Evolutionary conservation across 2,113 vertebrate genomes (phyloP), one percentile per base, ranked within the genome.

Genomic region (Phaethon lepturus): DNA sequence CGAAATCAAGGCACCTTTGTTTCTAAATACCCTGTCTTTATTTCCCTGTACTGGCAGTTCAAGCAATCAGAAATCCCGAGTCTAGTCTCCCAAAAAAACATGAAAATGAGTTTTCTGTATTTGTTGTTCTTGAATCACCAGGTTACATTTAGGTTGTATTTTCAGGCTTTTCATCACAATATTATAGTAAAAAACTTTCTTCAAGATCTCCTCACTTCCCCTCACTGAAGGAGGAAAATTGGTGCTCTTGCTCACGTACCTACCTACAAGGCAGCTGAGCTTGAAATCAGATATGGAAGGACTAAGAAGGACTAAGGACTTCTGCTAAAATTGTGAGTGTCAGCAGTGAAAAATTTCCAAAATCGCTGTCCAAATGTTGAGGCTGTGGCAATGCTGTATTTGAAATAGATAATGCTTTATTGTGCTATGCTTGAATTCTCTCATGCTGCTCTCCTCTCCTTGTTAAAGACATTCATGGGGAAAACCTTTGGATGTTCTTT

Each of bases 401-500:
- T 87, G 66, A 75, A 95, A 94, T 40, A 35, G 60, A 68, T 95
- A 95, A 91, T 45, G 53, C 77, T 95, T 93, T 93, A 94, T 95
- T 96, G 86, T 91, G 80, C 74, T 90, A 23, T n/a, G 76, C 62
- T 81, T 78, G 71, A 91, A 76, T 89, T 95, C 82, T 50, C 64
- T 86, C 80, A 94, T 29, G 66, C 94, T 93, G 86, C 58, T 95
- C 52, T 91, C 69, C 62, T 89, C 86, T 90, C 60, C 84, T 89
- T 6, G 24, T 91, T 95, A 93, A 94, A 93, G 80, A 42, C 33
- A 66, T 91, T 79, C 71, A 76, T 0, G 0, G 67, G 85, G 58
- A 83, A 95, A 96, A 90, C 81, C 80, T 93, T 78, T 58, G 77
- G 89, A 82, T 95, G 63, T 40, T 94, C 84, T 95, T 95, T 96